Evolutionary conservation across 2,113 vertebrate genomes (phyloP), one percentile per base, ranked within the genome.

Genomic region (Phaethornis superciliosus): DNA sequence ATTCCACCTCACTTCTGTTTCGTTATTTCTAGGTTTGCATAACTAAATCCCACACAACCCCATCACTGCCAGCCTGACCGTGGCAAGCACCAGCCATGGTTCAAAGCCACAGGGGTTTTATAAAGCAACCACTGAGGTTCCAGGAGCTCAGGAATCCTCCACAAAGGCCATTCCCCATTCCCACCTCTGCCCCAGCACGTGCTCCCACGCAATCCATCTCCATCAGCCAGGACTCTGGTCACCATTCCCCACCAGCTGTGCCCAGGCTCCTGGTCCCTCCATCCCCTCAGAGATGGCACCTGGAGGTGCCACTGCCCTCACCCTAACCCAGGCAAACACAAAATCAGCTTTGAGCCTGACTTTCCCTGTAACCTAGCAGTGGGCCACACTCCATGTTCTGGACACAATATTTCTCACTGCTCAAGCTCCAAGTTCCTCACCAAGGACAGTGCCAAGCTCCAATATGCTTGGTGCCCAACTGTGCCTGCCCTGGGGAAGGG

Each of bases 171-270:
- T 49, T 2, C 22, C 60, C 35, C 7, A 3, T 37, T 18, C 47
- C 52, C 65, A 58, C 11, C 0, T 0, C 74, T 71, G 62, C 71
- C 56, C 85, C 4, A 6, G 56, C 30, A 35, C 0, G 0, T 46
- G 76, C 24, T 91, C 51, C 71, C 69, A 67, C 4, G 0, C 2
- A 2, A 47, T 60, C 30, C 47, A 0, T 4, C 24, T 42, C 78
- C 78, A 32, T 3, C 63, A 1, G 47, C 17, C 12, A 4, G 26
- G 30, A 33, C 46, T 54, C 46, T 7, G 7, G 35, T 4, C 47
- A 35, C 15, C 0, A 0, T 17, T 28, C 13, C 16, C 24, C 3
- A 0, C 0, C 3, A 69, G 55, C 27, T 33, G 24, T 42, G 44
- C 54, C 83, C 72, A 27, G 35, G 55, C 37, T 56, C 42, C 51